Conservation (phyloP, 2,113 vertebrate genomes). For the Xenotilapia longispinis region DNA sequence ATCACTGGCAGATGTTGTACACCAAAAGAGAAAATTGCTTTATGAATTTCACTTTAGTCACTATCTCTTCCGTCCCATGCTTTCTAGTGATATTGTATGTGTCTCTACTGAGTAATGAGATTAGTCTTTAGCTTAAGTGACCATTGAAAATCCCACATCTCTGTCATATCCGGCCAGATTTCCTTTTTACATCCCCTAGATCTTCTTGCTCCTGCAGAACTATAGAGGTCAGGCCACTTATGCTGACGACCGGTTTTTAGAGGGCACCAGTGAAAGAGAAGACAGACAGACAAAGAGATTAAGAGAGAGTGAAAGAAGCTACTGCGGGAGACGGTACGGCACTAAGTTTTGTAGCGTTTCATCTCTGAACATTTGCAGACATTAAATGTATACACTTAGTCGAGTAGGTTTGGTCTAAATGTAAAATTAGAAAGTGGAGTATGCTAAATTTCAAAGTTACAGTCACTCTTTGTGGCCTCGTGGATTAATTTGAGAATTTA, state of each 20-base stretch:
- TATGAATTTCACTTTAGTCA: constrained; percentile 41
- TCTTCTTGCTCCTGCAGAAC: constrained; percentile 29
- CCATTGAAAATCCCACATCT: constrained; percentile 46
- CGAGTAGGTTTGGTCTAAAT: neutral
- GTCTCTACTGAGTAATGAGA: constrained; percentile 48
- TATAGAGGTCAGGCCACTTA: constrained; percentile 56
- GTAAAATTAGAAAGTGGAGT: neutral
- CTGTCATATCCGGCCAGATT: constrained; percentile 53
- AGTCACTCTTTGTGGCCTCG: neutral
- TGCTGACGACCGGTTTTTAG: constrained; percentile 49
- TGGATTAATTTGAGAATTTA: neutral
- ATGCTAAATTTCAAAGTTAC: neutral
- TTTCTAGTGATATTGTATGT: constrained; percentile 34
- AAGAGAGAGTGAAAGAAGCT: neutral
- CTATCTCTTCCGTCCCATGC: constrained; percentile 13
- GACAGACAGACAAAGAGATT: constrained; percentile 9
- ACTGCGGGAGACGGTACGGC: neutral
- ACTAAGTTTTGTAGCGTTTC: neutral
- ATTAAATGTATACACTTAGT: neutral
- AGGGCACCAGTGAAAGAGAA: constrained; percentile 18
- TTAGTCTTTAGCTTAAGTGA: constrained; percentile 58
- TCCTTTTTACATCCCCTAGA: constrained; percentile 39
- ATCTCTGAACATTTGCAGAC: neutral
- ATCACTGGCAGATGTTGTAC: constrained; percentile 32
- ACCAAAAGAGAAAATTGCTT: constrained; percentile 44